These are phyloP conservation scores for Melikaiella ostensackeni DNA, from an alignment of 2,888 invertebrate genomes.

Conservation along the genomic window DNA sequence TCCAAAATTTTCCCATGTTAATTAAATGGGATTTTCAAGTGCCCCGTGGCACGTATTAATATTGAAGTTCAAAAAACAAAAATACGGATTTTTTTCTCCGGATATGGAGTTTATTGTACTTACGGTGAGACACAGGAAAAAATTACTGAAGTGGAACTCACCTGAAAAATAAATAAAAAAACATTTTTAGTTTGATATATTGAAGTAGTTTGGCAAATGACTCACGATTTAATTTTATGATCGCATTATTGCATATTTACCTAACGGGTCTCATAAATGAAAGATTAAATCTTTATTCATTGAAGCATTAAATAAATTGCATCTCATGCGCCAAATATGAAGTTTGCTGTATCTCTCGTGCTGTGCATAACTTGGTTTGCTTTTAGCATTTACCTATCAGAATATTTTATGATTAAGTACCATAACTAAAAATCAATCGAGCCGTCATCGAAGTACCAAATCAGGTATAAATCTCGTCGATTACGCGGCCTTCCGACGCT, in stretches of 20 bases:
- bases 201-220: not conserved
- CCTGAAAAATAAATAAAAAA: not conserved
- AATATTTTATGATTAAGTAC: conserved; percentile 21
- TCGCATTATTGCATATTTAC: conserved; percentile 9
- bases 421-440: conserved; percentile 23
- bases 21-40: too few species aligned
- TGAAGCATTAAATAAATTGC: not conserved
- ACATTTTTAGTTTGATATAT: not conserved
- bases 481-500: not conserved
- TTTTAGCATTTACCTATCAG: conserved; percentile 11
- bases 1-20: too few species aligned
- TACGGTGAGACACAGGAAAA: not conserved
- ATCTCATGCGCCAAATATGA: not conserved
- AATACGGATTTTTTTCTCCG: too few species aligned
- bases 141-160: not conserved
- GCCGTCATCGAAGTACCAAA: conserved; percentile 26
- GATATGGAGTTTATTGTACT: not conserved
- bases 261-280: conserved; percentile 1
- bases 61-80: too few species aligned
- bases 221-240: conserved; percentile 1
- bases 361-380: conserved; percentile 4
- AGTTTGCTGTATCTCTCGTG: conserved; percentile 3
- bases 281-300: conserved; percentile 9
- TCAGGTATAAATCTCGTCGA: conserved; percentile 23
- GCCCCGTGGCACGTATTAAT: too few species aligned